These are phyloP conservation scores for Holacanthus passer DNA, from an alignment of 2,113 vertebrate genomes.

Conservation along the genomic window DNA sequence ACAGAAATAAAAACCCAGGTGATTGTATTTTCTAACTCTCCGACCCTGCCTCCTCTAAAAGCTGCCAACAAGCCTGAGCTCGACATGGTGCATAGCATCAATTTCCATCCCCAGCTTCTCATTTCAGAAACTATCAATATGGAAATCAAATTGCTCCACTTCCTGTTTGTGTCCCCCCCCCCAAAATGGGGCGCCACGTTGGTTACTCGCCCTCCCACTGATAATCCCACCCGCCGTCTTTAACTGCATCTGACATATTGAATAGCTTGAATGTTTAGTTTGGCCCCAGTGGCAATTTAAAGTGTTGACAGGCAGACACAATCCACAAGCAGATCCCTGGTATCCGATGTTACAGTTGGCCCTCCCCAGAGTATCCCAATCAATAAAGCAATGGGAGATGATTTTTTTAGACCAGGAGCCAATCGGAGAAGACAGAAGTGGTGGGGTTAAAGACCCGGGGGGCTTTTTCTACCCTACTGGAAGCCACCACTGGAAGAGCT, in stretches of 20 bases:
- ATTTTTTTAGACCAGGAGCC: constrained; percentile 57
- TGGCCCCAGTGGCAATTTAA: constrained; percentile 73
- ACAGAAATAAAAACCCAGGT: constrained; percentile 40
- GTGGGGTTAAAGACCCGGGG: constrained; percentile 45
- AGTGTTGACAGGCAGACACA: constrained; percentile 76
- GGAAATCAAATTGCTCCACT: constrained; percentile 67
- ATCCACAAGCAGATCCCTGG: constrained; percentile 67
- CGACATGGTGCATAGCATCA: constrained; percentile 38
- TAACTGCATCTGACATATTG: constrained; percentile 74
- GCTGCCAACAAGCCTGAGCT: constrained; percentile 30
- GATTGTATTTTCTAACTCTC: constrained; percentile 22
- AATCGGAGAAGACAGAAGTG: constrained; percentile 52
- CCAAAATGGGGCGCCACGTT: constrained; percentile 25
- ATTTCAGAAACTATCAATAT: constrained; percentile 72
- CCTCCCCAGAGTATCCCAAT: constrained; percentile 68
- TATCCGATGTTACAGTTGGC: constrained; percentile 64
- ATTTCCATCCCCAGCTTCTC: constrained; percentile 59
- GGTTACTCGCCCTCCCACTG: constrained; percentile 56
- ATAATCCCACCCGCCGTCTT: constrained; percentile 58
- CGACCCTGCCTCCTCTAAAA: constrained; percentile 25
- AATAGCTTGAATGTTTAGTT: constrained; percentile 69
- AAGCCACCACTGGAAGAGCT: constrained; percentile 60
- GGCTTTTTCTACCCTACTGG: constrained; percentile 47
- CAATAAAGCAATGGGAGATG: constrained; percentile 76
- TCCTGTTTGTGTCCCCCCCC: constrained; percentile 51